phyloP scores from a whole-genome alignment of 2,888 invertebrate genomes.

The Agrilus mali region DNA sequence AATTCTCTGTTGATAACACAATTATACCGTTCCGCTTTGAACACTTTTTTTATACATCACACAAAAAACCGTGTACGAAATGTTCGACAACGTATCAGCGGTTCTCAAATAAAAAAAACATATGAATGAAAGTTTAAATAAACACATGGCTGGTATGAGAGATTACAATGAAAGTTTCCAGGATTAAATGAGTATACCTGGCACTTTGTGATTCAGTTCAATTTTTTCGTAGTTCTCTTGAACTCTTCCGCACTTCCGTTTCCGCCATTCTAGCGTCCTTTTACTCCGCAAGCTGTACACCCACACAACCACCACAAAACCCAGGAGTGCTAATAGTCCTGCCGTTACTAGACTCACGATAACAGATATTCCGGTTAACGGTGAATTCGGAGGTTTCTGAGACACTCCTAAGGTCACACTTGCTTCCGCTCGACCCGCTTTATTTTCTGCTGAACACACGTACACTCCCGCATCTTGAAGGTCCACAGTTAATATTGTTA shows the following conservation, averaged over 20 bases:
- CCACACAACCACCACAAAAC: conserved; percentile 54
- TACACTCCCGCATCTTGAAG: conserved; percentile 65
- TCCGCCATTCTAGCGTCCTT: conserved; percentile 40
- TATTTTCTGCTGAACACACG: conserved; percentile 67
- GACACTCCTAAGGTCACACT: conserved; percentile 61
- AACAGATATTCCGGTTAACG: conserved; percentile 46
- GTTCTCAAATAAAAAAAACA: too few relatives aligned
- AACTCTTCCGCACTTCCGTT: conserved; percentile 30
- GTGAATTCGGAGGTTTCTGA: conserved; percentile 47
- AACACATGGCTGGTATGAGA: too few relatives aligned
- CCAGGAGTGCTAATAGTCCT: conserved; percentile 48
- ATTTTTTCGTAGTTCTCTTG: conserved; percentile 68
- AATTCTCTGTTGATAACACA: too few relatives aligned
- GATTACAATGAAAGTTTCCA: too few relatives aligned
- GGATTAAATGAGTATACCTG: too few relatives aligned
- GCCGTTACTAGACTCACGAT: conserved; percentile 58
- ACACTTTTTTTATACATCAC: too few relatives aligned
- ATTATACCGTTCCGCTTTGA: too few relatives aligned
- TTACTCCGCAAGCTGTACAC: conserved; percentile 46
- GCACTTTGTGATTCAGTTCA: conserved; percentile 49
- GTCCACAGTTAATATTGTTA: conserved; percentile 60
- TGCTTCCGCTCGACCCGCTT: conserved; percentile 64
- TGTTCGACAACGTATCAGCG: too few relatives aligned
- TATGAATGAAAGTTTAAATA: too few relatives aligned
- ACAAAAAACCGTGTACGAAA: too few relatives aligned